phyloP scores from a whole-genome alignment of 2,113 vertebrate species.

The Solenodon paradoxus region DNA sequence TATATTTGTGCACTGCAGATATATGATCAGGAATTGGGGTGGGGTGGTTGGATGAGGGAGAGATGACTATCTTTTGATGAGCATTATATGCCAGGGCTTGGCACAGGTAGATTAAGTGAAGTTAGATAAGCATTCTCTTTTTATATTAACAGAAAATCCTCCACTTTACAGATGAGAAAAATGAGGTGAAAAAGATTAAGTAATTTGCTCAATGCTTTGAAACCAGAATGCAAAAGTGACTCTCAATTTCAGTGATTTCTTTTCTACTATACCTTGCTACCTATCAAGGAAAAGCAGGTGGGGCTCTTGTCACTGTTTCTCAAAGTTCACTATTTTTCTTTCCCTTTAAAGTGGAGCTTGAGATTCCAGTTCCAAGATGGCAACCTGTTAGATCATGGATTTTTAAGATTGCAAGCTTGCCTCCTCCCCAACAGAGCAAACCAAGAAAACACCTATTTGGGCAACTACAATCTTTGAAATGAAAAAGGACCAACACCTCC shows the following conservation, averaged over 20 bases:
- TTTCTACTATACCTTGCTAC: background rate
- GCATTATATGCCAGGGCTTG: background rate
- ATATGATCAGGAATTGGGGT: background rate
- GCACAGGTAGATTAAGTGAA: background rate
- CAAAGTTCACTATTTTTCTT: background rate
- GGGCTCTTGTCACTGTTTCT: background rate
- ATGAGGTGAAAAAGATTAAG: background rate
- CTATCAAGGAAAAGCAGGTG: background rate
- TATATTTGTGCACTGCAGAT: background rate
- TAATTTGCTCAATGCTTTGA: background rate
- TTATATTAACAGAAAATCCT: background rate
- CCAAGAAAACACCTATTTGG: too few relatives aligned
- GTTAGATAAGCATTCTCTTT: background rate
- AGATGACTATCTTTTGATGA: background rate
- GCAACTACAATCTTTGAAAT: too few relatives aligned
- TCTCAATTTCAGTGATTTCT: background rate
- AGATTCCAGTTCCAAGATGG: too few relatives aligned
- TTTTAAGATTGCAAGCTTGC: too few relatives aligned
- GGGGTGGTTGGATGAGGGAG: background rate
- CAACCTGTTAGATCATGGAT: too few relatives aligned
- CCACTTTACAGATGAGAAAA: background rate
- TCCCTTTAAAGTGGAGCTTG: background rate
- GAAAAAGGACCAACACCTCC: too few relatives aligned
- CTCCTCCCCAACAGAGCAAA: too few relatives aligned
- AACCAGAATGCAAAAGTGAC: background rate